A percentile compares a stretch with the other conserved stretches of the same genome.
phyloP scores from a whole-genome alignment of 2,888 invertebrate genomes.

The Ectropis crepuscularia region DNA sequence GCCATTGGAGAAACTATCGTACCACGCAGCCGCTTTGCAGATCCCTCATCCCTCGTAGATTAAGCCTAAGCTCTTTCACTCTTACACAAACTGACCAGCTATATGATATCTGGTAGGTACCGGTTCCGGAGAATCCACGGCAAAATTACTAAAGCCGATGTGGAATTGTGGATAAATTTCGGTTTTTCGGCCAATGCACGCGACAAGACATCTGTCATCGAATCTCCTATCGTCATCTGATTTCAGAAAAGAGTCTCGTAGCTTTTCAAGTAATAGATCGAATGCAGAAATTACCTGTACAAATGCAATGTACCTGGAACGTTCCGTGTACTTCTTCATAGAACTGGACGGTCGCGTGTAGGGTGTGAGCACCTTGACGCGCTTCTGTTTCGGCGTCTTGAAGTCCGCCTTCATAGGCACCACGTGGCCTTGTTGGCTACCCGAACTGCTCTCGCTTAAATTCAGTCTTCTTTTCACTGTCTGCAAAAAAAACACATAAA shows the following conservation, averaged over 20 bases:
- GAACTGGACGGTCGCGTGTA: constrained; percentile 83
- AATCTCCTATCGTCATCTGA: neutral
- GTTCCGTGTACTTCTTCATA: constrained; percentile 83
- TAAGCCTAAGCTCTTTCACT: no score
- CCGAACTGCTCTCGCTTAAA: constrained; percentile 86
- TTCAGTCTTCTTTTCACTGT: constrained; percentile 94
- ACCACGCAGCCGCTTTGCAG: no score
- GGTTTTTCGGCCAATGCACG: no score
- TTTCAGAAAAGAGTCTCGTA: neutral
- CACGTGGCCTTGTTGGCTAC: constrained; percentile 83
- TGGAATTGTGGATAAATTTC: no score
- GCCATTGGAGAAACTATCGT: no score
- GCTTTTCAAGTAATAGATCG: constrained; percentile 28
- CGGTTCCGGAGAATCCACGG: no score
- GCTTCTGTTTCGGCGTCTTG: constrained; percentile 87
- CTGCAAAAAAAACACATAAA: constrained; percentile 56
- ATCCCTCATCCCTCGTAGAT: no score
- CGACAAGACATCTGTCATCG: no score
- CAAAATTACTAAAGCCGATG: no score
- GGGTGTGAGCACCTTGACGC: constrained; percentile 77
- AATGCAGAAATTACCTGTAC: constrained; percentile 57
- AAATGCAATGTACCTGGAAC: constrained; percentile 74
- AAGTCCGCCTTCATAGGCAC: constrained; percentile 87
- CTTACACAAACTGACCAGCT: no score
- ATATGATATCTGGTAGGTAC: no score